A percentile compares a stretch with the other conserved stretches of the same genome.
These are phyloP conservation scores for Danio albolineatus DNA, from an alignment of 2,797 vertebrate genomes.

Conservation along the genomic window DNA sequence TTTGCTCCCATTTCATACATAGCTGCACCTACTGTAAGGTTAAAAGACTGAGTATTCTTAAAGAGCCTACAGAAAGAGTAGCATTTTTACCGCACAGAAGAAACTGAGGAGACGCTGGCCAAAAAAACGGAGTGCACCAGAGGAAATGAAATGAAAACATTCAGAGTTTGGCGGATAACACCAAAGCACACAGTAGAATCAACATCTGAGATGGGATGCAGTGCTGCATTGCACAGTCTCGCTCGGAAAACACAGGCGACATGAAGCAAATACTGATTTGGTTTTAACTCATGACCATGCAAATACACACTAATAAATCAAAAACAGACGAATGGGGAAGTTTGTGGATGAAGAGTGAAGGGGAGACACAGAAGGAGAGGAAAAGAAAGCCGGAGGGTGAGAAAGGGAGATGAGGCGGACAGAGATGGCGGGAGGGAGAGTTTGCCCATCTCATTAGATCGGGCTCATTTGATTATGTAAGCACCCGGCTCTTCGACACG, in stretches of 20 bases:
- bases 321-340: slow-evolving; percentile 1
- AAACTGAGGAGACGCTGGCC: background rate
- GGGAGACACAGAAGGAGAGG: slow-evolving; percentile 7
- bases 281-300: slow-evolving; percentile 23
- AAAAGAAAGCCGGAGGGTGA: slow-evolving; percentile 40
- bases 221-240: background rate
- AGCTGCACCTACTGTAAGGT: background rate
- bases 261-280: slow-evolving; percentile 25
- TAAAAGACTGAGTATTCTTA: slow-evolving; percentile 1
- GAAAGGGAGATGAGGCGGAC: slow-evolving; percentile 45
- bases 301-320: background rate
- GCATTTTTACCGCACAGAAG: background rate
- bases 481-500: slow-evolving; percentile 53
- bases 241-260: slow-evolving; percentile 8
- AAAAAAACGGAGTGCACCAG: background rate
- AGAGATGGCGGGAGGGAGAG: slow-evolving; percentile 35
- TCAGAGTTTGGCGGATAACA: slow-evolving; percentile 23
- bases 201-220: background rate
- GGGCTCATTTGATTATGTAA: slow-evolving; percentile 76
- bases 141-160: slow-evolving; percentile 19
- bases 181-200: slow-evolving; percentile 12
- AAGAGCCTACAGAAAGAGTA: background rate
- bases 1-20: slow-evolving; percentile 12
- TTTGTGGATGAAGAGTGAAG: slow-evolving; percentile 19
- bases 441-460: slow-evolving; percentile 75